Base-by-base conservation (phyloP, 2,113 vertebrate genomes). In the Paracanthobrama guichenoti region DNA sequence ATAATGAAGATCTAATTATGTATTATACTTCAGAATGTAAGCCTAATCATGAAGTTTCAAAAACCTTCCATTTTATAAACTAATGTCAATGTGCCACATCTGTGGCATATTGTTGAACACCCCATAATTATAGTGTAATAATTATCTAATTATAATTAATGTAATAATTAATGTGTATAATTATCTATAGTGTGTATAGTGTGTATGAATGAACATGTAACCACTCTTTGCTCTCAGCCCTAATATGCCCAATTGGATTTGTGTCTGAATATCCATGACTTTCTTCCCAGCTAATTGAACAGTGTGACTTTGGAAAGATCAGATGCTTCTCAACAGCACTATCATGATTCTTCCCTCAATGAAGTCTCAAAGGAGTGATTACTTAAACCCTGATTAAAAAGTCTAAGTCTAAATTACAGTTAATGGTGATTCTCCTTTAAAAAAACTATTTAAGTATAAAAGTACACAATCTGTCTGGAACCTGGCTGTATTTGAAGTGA, bases 381-480 rank as follows among this genome's bases (percentile, higher is more conserved):
- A 4, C 42, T 44, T 44, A 72, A 72, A 46, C 69, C 69, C 39
- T 44, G 39, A 46, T 72, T 46, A 24, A 14, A 44, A 50, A 50
- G 48, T 72, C 42, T 72, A 44, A 22, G 44, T 74, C 72, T 16
- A 74, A 48, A 50, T 74, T 28, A 28, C 44, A 50, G 12, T 74
- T 26, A 48, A 69, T 35, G 35, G 31, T 16, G 44, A 16, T 48
- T 48, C 4, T 48, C 44, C n/a, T 73, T 73, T n/a, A n/a, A 31
- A 31, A 74, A 74, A 28, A n/a, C n/a, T 13, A 74, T 75, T 18
- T 28, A 48, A 75, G 46, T 75, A 28, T 28, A 73, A 50, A 50
- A n/a, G 7, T 10, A 28, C 14, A 31, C 46, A 28, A 18, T 53
- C 14, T 7, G 3, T 50, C n/a, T 31, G 24, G 24, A 31, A 53